Percentiles rank a stretch among this genome's conserved stretches.
Evolutionary conservation across 2,113 vertebrate species (phyloP).

Genomic region (Phylloscopus trochiloides): DNA sequence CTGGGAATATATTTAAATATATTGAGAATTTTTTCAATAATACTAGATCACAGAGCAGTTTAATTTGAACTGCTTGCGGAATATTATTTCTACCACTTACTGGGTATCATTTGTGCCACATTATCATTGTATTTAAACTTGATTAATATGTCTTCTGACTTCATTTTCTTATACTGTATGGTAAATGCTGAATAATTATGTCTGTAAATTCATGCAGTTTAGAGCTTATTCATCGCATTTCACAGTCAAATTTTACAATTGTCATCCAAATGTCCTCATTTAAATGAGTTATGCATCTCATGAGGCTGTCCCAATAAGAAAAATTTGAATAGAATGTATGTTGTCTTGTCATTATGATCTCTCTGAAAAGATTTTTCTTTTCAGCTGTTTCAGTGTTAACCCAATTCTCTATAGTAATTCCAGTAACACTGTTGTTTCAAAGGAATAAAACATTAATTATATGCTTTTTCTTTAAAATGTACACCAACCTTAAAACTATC

Average conservation of each 20-base stretch:
- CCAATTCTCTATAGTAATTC: not conserved
- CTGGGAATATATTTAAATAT: not conserved
- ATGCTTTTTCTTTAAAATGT: not conserved
- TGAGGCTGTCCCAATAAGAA: not conserved
- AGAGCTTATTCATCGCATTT: slow-evolving; percentile 19
- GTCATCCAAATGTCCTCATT: slow-evolving; percentile 20
- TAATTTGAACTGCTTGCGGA: not conserved
- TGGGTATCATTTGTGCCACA: not conserved
- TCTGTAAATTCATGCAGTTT: slow-evolving; percentile 7
- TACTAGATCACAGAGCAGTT: not conserved
- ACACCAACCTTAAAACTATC: not conserved
- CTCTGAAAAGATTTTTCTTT: not conserved
- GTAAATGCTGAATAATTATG: not conserved
- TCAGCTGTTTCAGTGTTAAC: not conserved
- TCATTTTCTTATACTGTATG: not conserved
- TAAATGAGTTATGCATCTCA: not conserved
- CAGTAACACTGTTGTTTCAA: not conserved
- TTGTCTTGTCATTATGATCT: not conserved
- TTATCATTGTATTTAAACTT: slow-evolving; percentile 1
- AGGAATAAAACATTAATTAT: not conserved
- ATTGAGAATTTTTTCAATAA: not conserved
- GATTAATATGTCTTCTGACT: not conserved
- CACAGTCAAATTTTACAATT: slow-evolving; percentile 2
- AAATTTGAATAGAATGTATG: slow-evolving; percentile 6
- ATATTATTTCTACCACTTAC: not conserved